Percentiles rank a stretch among this genome's conserved stretches.
These are phyloP conservation scores for Onthophagus sagittarius DNA, from an alignment of 2,888 invertebrate genomes.

Conservation along the genomic window DNA sequence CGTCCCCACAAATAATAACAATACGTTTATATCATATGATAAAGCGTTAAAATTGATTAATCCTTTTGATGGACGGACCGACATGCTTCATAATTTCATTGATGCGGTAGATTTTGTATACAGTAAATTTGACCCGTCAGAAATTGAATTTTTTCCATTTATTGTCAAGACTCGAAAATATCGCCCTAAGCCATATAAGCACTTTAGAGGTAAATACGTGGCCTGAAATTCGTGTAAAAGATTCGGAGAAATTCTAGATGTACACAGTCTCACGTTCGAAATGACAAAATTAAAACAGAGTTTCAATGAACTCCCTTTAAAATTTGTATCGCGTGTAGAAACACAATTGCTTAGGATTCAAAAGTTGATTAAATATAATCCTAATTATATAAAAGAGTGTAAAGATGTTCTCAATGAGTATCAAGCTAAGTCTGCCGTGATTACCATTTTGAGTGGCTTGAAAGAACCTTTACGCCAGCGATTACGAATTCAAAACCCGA, in stretches of 20 bases:
- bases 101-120: slow-evolving; percentile 1
- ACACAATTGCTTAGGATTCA: background rate
- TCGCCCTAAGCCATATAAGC: background rate
- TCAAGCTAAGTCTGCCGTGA: background rate
- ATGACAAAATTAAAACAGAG: no score
- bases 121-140: background rate
- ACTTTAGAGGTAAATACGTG: background rate
- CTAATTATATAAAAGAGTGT: background rate
- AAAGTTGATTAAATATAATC: background rate
- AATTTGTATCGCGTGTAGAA: background rate
- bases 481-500: background rate
- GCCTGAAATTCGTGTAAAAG: no score
- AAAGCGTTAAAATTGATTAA: background rate
- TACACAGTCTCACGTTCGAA: no score
- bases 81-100: background rate
- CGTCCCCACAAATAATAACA: background rate
- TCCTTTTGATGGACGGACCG: background rate
- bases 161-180: background rate
- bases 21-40: background rate
- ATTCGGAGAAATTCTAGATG: background rate
- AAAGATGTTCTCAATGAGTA: background rate
- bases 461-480: background rate
- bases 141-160: background rate
- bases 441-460: background rate
- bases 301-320: background rate